phyloP scores from a whole-genome alignment of 1,140 invertebrate genomes.

The Stratiolaelaps scimitus region DNA sequence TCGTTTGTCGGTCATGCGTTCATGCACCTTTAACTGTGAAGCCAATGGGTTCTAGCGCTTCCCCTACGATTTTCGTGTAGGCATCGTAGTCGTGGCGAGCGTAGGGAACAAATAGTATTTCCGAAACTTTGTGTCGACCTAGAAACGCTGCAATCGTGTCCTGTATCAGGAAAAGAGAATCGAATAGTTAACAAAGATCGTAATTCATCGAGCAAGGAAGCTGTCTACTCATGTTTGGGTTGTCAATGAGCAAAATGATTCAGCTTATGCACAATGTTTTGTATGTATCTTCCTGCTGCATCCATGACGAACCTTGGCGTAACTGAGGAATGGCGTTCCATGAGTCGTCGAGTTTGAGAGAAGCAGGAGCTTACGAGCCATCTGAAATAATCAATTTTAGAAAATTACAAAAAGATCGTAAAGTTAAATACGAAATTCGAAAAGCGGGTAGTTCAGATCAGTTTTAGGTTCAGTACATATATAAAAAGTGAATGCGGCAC shows the following conservation, averaged over 20 bases:
- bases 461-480: no score
- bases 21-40: conserved; percentile 31
- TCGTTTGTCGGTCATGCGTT: conserved; percentile 31
- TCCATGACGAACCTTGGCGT: conserved; percentile 51
- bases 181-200: no score
- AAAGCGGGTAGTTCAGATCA: no score
- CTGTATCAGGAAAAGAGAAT: not conserved
- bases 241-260: no score
- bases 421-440: no score
- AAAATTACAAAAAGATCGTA: no score
- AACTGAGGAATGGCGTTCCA: conserved; percentile 53
- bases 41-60: conserved; percentile 53
- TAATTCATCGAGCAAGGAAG: no score
- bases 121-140: conserved; percentile 50
- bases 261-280: no score
- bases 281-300: conserved; percentile 48
- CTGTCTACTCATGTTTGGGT: no score
- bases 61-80: conserved; percentile 52
- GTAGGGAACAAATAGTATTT: conserved; percentile 63
- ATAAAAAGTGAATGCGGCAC: no score
- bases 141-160: conserved; percentile 25
- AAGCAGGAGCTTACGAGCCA: conserved; percentile 46
- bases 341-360: conserved; percentile 56
- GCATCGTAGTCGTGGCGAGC: conserved; percentile 53
- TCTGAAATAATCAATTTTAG: conserved; percentile 3